Base-by-base conservation (phyloP, 2,113 vertebrate species). In the Hemicordylus capensis region DNA sequence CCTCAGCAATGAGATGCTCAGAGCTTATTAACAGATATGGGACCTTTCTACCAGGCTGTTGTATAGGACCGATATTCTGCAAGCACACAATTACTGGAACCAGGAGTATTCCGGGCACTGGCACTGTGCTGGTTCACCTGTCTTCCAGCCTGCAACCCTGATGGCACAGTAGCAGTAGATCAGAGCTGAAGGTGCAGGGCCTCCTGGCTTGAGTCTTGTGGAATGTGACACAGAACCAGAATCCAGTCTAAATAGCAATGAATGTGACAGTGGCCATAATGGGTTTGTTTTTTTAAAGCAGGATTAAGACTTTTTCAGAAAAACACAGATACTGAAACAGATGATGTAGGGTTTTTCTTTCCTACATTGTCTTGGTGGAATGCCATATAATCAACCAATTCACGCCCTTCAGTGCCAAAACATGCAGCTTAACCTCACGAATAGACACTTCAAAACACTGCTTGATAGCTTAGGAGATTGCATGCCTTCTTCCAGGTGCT, bases 391-490 rank as follows among this genome's bases (percentile, higher is more conserved):
- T 81, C 84, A 39, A 83, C 75, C 72, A 77, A 73, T 93, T 88
- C 89, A 88, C 80, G 76, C 76, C 80, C 76, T 90, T 92, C 91
- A 85, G 77, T 81, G 89, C 77, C 87, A 90, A 91, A 94, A 91
- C 84, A 90, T 4, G 2, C 39, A 89, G 69, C 51, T 83, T 87
- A 89, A 89, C 82, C 83, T 83, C 48, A 85, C 46, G 84, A 91
- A 89, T 93, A 80, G 87, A 82, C 19, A 88, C 90, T 94, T 93
- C 91, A 90, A 89, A 95, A 89, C 88, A 91, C 72, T 80, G 78
- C 82, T 83, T 90, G 87, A 77, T 90, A 86, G 66, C 92, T 87
- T 54, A 74, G 87, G 86, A 85, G 91, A 92, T 69, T 88, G 88
- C 86, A 93, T 92, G 89, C 58, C 77, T 89, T 89, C 86, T 90